Evolutionary conservation across 1,140 invertebrate species (phyloP).

Genomic region (Papilio helenus): DNA sequence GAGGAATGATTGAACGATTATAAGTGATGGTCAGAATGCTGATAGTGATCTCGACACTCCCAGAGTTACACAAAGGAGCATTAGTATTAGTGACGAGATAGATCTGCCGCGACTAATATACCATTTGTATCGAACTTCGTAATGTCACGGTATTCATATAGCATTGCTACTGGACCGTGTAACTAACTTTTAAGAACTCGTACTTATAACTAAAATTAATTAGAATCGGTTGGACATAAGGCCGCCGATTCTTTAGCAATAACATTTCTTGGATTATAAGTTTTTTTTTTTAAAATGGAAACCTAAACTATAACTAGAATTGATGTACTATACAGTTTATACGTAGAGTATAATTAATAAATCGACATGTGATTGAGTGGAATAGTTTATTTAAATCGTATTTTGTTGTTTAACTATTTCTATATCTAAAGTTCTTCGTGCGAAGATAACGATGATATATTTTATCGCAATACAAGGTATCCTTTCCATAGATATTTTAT

Average conservation of each 20-base stretch:
- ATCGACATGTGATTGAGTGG: not conserved
- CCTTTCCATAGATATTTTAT: constrained; percentile 68
- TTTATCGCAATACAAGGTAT: constrained; percentile 59
- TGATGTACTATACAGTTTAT: not conserved
- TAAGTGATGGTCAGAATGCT: constrained; percentile 47
- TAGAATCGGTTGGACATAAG: not conserved
- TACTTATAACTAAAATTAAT: not conserved
- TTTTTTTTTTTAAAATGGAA: no score
- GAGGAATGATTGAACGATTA: constrained; percentile 48
- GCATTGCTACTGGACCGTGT: constrained; percentile 4
- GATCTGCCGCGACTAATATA: constrained; percentile 50
- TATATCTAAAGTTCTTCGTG: constrained; percentile 26
- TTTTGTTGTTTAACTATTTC: constrained; percentile 17
- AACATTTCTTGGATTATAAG: no score
- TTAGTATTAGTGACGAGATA: constrained; percentile 62
- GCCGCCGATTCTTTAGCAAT: not conserved
- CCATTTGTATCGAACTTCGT: constrained; percentile 53
- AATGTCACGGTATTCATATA: constrained; percentile 51
- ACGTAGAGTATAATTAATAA: not conserved
- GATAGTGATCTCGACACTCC: constrained; percentile 60
- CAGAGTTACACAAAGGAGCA: constrained; percentile 57
- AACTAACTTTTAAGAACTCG: constrained; percentile 15
- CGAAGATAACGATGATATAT: constrained; percentile 45
- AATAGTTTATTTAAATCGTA: constrained; percentile 10
- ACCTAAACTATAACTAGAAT: no score